Base-by-base conservation (phyloP, 2,888 invertebrate species). In the Drepana falcataria region DNA sequence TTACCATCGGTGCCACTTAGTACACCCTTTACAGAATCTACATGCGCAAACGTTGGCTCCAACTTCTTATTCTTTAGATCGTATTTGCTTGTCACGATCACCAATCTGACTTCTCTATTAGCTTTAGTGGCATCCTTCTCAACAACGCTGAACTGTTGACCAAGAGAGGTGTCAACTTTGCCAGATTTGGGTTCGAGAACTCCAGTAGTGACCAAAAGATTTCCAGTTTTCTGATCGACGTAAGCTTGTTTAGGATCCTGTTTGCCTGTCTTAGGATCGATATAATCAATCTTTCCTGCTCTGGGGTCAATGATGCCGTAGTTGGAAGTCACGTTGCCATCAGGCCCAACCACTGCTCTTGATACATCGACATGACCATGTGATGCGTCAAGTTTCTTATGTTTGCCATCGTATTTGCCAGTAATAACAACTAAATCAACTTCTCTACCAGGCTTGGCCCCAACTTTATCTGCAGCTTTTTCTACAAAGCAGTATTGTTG, bases 191-290 rank as follows among this genome's bases (percentile, higher is more conserved):
- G 94, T 79, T 95, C 94, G 2, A 91, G 71, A 2, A 94, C 93
- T 35, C 93, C 94, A 7, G 92, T 93, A 2, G 93, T 91, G 6
- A 95, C 87, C 35, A 93, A 89, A 54, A 95, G 84, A 65, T 94
- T 94, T 21, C 94, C 94, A 5, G 95, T 95, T 69, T 93, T 92
- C n/a, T 92, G 91, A 69, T 95, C 95, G n/a, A 95, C 90, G 68
- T 94, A 93, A 1, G 95, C 95, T 75, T 94, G 93, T 75, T 93
- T 92, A 2, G 93, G 85, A 65, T 94, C 94, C 62, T 90, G 92
- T 71, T 94, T 93, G 35, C 94, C 94, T 0, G 93, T 93, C 65
- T 93, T 92, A 2, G 93, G 92, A 61, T 94, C 94, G 21, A 92
- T 82, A 2, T 93, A 92, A 59, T 93, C 91, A 52, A 95, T 86